phyloP scores from a whole-genome alignment of 2,888 invertebrate species.

The Meandrusa payeni region DNA sequence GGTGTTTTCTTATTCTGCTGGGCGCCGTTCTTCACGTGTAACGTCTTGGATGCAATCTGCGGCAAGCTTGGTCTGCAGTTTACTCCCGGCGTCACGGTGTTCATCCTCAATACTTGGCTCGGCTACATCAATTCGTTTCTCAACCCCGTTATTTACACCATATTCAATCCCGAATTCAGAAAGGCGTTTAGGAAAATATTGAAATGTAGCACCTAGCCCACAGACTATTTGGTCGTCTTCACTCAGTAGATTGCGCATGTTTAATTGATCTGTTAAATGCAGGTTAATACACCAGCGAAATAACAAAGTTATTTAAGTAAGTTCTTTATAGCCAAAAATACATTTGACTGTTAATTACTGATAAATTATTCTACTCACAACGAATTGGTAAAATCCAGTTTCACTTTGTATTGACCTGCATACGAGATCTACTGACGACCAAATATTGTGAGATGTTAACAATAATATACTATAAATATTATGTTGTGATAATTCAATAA shows the following conservation, averaged over 20 bases:
- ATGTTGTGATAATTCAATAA: conserved; percentile 24
- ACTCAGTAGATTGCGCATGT: conserved; percentile 32
- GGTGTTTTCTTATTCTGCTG: conserved; percentile 99
- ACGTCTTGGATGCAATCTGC: conserved; percentile 98
- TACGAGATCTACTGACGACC: conserved; percentile 21
- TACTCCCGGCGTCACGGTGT: conserved; percentile 92
- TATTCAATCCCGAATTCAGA: conserved; percentile 98
- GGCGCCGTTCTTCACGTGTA: conserved; percentile 99
- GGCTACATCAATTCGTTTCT: conserved; percentile 98
- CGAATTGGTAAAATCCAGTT: conserved; percentile 11
- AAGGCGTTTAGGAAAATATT: conserved; percentile 98
- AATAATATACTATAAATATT: conserved; percentile 1
- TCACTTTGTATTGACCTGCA: not conserved
- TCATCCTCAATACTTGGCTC: conserved; percentile 97
- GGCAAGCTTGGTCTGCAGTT: conserved; percentile 89
- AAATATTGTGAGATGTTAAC: conserved; percentile 4
- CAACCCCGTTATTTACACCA: conserved; percentile 96
- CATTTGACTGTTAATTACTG: not conserved
- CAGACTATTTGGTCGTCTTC: conserved; percentile 63
- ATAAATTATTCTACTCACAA: conserved; percentile 16
- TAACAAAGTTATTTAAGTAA: too few relatives aligned
- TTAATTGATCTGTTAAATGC: not conserved
- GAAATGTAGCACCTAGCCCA: conserved; percentile 82
- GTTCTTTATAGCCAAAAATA: too few relatives aligned
- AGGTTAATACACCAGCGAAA: too few relatives aligned